These are phyloP conservation scores for Notarius quadriscutis DNA, from an alignment of 2,113 vertebrate genomes.

Conservation along the genomic window DNA sequence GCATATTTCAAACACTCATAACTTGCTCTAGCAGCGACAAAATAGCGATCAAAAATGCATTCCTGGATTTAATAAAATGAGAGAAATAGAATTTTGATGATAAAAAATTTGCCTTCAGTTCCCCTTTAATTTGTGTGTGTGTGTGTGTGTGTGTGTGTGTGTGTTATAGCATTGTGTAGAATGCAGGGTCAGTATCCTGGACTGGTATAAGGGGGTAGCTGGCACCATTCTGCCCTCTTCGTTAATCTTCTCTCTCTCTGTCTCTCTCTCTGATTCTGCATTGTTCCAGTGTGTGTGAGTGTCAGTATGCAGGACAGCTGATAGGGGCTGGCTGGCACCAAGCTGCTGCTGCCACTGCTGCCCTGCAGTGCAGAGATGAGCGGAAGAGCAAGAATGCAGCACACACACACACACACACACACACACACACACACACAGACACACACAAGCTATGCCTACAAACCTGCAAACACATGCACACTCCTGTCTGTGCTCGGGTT, in stretches of 20 bases:
- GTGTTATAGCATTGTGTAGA: background rate
- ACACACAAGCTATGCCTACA: background rate
- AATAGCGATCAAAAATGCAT: too few species aligned
- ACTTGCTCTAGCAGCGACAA: too few species aligned
- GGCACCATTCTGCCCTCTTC: conserved; percentile 2
- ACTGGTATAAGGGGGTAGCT: conserved; percentile 23
- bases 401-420: conserved; percentile 17
- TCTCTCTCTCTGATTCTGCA: background rate
- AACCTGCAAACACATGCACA: conserved; percentile 15
- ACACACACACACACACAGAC: background rate
- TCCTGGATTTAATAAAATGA: too few species aligned
- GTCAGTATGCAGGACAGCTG: conserved; percentile 42
- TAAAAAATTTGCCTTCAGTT: too few species aligned
- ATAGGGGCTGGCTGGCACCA: conserved; percentile 33
- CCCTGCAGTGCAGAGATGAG: conserved; percentile 52
- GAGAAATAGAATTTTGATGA: too few species aligned
- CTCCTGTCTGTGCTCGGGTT: background rate
- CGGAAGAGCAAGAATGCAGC: conserved; percentile 33
- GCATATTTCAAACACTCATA: too few species aligned
- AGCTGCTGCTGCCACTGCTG: conserved; percentile 44
- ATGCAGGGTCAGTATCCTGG: background rate
- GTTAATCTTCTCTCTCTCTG: background rate
- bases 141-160: background rate
- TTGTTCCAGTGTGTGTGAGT: conserved; percentile 11
- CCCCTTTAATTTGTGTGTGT: background rate